These are phyloP conservation scores for Corythornis vintsioides DNA, from an alignment of 2,113 vertebrate genomes.

Conservation along the genomic window DNA sequence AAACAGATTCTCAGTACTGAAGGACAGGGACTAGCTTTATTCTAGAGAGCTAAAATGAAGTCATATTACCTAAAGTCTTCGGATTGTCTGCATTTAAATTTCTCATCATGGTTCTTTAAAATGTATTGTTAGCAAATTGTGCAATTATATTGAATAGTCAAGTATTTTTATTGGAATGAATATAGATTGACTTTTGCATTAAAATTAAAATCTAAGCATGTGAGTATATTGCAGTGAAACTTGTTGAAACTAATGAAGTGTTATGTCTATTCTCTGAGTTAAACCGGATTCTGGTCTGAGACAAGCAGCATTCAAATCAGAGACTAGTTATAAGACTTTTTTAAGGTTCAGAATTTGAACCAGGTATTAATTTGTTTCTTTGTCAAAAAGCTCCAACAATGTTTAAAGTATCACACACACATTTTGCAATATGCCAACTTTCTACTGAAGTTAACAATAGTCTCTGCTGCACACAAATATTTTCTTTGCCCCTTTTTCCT, in stretches of 20 bases:
- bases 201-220: neutral
- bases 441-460: neutral
- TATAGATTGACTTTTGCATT: neutral
- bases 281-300: neutral
- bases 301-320: neutral
- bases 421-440: neutral
- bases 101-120: neutral
- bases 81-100: conserved; percentile 8
- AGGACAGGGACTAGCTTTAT: conserved; percentile 14
- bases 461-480: conserved; percentile 49
- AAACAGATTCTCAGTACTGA: neutral
- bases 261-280: neutral
- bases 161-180: neutral
- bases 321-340: neutral
- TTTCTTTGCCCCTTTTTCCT: conserved; percentile 55
- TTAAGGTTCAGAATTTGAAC: neutral
- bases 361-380: neutral
- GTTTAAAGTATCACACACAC: neutral
- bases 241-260: neutral
- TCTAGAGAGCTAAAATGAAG: neutral
- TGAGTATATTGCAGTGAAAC: neutral
- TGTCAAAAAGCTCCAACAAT: neutral
- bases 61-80: neutral
- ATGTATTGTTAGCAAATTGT: neutral
- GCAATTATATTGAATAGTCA: neutral